These are phyloP conservation scores for Sinohyriopsis cumingii DNA, from an alignment of 2,888 invertebrate genomes.

Conservation along the genomic window DNA sequence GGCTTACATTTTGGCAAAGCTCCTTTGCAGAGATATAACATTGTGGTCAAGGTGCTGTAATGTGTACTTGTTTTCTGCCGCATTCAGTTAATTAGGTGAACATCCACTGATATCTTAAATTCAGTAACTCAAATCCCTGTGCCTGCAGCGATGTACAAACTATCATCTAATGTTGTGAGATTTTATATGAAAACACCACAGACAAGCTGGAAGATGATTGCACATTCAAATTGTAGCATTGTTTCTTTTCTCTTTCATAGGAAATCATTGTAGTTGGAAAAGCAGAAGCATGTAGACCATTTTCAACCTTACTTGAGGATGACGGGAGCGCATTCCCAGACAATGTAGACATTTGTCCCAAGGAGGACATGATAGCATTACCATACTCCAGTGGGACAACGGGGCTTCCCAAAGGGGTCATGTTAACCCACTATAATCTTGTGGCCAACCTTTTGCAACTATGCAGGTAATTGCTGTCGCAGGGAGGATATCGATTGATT, in stretches of 20 bases:
- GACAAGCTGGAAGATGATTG: neutral
- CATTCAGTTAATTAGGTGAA: too few relatives aligned
- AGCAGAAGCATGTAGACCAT: conserved; percentile 56
- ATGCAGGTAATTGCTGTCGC: conserved; percentile 29
- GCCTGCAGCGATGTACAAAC: too few relatives aligned
- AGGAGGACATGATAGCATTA: conserved; percentile 79
- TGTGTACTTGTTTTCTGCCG: too few relatives aligned
- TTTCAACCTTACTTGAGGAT: conserved; percentile 59
- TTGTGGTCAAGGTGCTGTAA: too few relatives aligned
- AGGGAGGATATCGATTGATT: too few relatives aligned
- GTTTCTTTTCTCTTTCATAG: conserved; percentile 22
- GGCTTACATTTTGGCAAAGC: too few relatives aligned
- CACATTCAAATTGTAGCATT: neutral
- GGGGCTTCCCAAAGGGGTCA: conserved; percentile 76
- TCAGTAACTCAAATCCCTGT: neutral
- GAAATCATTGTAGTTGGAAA: conserved; percentile 56
- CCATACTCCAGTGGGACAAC: conserved; percentile 92
- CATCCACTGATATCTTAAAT: too few relatives aligned
- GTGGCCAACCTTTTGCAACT: conserved; percentile 59
- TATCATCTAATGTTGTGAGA: too few relatives aligned
- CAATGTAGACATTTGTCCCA: conserved; percentile 58
- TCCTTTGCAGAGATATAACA: too few relatives aligned
- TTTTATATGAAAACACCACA: neutral
- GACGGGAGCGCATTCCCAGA: conserved; percentile 61
- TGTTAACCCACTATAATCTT: conserved; percentile 63